phyloP scores from a whole-genome alignment of 2,888 invertebrate species.

The Cylindroiulus punctatus region DNA sequence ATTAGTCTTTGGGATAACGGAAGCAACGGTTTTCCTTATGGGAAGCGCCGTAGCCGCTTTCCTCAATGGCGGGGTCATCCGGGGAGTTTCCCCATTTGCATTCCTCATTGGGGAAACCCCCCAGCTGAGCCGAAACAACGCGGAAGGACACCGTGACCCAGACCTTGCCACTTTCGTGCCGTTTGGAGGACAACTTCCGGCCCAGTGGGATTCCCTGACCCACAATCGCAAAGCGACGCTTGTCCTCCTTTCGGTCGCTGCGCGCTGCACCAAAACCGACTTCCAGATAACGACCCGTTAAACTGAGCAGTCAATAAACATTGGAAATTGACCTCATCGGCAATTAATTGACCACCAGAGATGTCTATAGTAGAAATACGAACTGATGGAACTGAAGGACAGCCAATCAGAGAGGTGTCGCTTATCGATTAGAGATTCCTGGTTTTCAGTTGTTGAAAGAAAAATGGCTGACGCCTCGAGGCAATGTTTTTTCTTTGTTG shows the following conservation, averaged over 20 bases:
- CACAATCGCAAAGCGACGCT: background rate
- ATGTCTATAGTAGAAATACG: too few relatives aligned
- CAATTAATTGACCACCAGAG: too few relatives aligned
- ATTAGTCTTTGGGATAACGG: background rate
- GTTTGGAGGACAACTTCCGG: background rate
- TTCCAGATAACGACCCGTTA: too few relatives aligned
- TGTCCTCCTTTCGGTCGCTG: background rate
- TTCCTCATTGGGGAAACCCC: conserved; percentile 2
- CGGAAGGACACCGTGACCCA: conserved; percentile 24
- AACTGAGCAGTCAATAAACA: too few relatives aligned
- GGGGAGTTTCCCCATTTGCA: conserved; percentile 17
- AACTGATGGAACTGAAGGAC: too few relatives aligned
- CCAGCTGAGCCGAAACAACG: background rate
- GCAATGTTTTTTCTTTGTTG: too few relatives aligned
- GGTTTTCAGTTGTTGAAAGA: too few relatives aligned
- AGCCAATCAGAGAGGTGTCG: too few relatives aligned
- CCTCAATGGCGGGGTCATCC: conserved; percentile 23
- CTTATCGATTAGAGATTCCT: too few relatives aligned
- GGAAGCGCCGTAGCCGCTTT: background rate
- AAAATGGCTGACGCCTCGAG: too few relatives aligned
- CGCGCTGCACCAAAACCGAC: too few relatives aligned
- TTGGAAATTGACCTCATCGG: too few relatives aligned
- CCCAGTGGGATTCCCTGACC: conserved; percentile 22
- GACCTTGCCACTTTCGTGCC: background rate
- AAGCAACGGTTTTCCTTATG: background rate